Evolutionary conservation across 2,113 vertebrate genomes (phyloP).

Genomic region (Ancistrus triradiatus): DNA sequence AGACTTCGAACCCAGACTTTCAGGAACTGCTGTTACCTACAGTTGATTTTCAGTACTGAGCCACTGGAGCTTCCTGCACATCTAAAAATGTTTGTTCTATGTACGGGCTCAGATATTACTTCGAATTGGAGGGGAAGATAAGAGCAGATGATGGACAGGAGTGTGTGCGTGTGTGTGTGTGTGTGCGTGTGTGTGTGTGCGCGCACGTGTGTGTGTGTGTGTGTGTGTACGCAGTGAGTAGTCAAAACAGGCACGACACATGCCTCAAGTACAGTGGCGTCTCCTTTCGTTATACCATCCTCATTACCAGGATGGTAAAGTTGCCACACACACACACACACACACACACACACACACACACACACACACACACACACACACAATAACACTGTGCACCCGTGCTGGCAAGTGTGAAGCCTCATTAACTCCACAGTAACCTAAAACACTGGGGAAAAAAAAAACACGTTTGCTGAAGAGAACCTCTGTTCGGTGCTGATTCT

Average conservation of each 20-base stretch:
- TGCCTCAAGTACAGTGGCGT: conserved; percentile 24
- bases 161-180: neutral
- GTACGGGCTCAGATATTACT: no score
- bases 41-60: no score
- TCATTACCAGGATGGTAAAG: conserved; percentile 16
- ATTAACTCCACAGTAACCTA: neutral
- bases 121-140: neutral
- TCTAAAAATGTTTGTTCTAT: no score
- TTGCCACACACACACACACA: conserved; percentile 22
- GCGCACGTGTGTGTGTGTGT: conserved; percentile 20
- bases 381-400: neutral
- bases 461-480: neutral
- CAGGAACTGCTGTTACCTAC: no score
- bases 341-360: conserved; percentile 21
- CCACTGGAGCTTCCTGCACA: no score
- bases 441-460: neutral
- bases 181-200: conserved; percentile 11
- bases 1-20: no score
- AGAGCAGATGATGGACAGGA: neutral
- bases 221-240: conserved; percentile 11
- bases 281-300: conserved; percentile 18
- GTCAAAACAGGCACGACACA: conserved; percentile 9
- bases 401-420: neutral
- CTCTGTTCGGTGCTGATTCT: neutral
- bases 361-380: conserved; percentile 21